phyloP scores from a whole-genome alignment of 2,888 invertebrate species.

The Sphaerophoria taeniata region DNA sequence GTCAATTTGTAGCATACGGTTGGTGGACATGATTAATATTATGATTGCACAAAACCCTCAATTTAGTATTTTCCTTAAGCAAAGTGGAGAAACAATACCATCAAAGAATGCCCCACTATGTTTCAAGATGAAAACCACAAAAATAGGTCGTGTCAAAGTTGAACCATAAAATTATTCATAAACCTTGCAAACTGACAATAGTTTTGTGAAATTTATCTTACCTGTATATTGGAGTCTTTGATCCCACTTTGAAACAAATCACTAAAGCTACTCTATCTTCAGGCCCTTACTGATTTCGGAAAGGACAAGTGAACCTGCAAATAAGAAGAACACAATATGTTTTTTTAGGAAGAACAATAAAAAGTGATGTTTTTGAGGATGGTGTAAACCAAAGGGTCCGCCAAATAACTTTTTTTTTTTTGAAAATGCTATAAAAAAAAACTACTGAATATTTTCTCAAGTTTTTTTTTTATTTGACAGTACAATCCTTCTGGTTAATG shows the following conservation, averaged over 20 bases:
- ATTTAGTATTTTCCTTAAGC: too few relatives aligned
- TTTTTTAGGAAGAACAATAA: neutral
- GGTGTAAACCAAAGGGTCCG: too few relatives aligned
- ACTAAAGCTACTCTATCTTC: constrained; percentile 53
- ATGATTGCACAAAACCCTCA: too few relatives aligned
- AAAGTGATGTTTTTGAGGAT: too few relatives aligned
- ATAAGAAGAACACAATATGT: constrained; percentile 4
- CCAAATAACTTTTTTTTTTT: too few relatives aligned
- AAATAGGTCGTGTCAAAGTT: neutral
- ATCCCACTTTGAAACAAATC: constrained; percentile 83
- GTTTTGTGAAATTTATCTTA: constrained; percentile 75
- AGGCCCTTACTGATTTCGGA: too few relatives aligned
- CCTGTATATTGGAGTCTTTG: constrained; percentile 83
- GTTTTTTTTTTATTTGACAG: too few relatives aligned
- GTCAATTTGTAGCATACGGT: too few relatives aligned
- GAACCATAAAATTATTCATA: constrained; percentile 7
- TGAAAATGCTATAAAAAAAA: too few relatives aligned
- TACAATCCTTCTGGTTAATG: too few relatives aligned
- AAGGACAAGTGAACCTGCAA: constrained; percentile 81
- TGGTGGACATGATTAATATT: too few relatives aligned
- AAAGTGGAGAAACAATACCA: neutral
- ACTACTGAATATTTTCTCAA: too few relatives aligned
- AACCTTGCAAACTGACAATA: neutral
- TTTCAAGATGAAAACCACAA: neutral
- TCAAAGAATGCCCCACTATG: neutral